These are phyloP conservation scores for Mythimna impura DNA, from an alignment of 2,888 invertebrate genomes.

Conservation along the genomic window DNA sequence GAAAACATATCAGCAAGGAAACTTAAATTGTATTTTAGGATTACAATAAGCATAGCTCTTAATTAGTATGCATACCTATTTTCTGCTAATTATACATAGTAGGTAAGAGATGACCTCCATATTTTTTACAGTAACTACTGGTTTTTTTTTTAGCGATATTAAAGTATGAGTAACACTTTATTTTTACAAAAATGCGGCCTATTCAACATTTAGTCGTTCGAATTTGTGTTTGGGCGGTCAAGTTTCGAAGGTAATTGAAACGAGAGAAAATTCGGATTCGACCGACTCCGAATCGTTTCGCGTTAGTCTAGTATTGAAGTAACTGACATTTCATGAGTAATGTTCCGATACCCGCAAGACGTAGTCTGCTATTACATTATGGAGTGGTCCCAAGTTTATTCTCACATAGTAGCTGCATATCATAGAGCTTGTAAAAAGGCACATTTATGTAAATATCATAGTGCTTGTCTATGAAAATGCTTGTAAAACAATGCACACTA, in stretches of 20 bases:
- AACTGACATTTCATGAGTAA: neutral
- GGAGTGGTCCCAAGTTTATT: neutral
- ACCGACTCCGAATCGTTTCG: neutral
- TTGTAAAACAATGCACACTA: slow-evolving; percentile 11
- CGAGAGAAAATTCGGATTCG: neutral
- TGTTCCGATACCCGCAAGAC: neutral
- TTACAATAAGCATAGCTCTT: neutral
- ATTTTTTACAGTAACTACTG: too few relatives aligned
- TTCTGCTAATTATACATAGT: too few relatives aligned
- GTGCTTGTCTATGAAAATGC: neutral
- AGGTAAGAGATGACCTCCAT: too few relatives aligned
- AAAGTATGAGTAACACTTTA: too few relatives aligned
- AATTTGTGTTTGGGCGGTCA: neutral
- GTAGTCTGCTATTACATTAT: neutral
- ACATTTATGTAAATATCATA: neutral
- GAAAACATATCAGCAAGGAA: neutral
- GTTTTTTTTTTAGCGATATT: too few relatives aligned
- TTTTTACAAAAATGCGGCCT: too few relatives aligned
- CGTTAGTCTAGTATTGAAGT: neutral
- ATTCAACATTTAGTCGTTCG: neutral
- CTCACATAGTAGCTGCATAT: neutral
- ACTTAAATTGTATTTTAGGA: neutral
- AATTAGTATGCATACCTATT: neutral
- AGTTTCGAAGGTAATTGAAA: neutral
- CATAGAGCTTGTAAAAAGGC: neutral